Percentiles rank a stretch among this genome's conserved stretches.
Evolutionary conservation across 2,113 vertebrate genomes (phyloP).

Genomic region (Elachura formosa): DNA sequence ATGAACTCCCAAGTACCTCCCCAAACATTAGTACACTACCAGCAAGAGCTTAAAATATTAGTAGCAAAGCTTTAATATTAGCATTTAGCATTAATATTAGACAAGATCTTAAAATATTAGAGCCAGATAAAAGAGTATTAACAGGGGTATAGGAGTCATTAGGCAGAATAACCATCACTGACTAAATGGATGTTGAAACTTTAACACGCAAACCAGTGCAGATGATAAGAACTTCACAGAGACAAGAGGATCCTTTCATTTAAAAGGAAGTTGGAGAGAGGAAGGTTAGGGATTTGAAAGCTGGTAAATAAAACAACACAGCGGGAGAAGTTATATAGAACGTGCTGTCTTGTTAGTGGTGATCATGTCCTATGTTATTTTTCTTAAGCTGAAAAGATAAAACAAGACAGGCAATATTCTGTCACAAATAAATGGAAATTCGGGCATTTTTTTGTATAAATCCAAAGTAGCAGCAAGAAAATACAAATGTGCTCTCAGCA

Average conservation of each 20-base stretch:
- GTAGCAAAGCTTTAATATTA: constrained; percentile 30
- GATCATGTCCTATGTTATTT: constrained; percentile 43
- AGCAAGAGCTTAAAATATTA: constrained; percentile 44
- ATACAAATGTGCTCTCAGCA: neutral
- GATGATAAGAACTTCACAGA: constrained; percentile 54
- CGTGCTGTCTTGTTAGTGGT: constrained; percentile 38
- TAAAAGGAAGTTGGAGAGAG: constrained; percentile 52
- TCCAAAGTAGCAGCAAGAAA: constrained; percentile 19
- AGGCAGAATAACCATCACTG: constrained; percentile 23
- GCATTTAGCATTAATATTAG: constrained; percentile 56
- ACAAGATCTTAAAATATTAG: constrained; percentile 58
- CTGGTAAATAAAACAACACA: constrained; percentile 68
- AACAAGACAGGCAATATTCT: constrained; percentile 48
- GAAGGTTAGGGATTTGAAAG: constrained; percentile 61
- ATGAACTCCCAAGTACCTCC: neutral
- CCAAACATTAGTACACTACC: neutral
- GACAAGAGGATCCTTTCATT: constrained; percentile 57
- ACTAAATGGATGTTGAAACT: constrained; percentile 49
- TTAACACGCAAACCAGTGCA: constrained; percentile 29
- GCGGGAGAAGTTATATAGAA: constrained; percentile 18
- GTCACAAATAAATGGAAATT: constrained; percentile 48
- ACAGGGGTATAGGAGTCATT: constrained; percentile 50
- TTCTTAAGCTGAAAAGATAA: constrained; percentile 54
- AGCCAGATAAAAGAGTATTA: constrained; percentile 53
- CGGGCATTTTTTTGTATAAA: constrained; percentile 9